Evolutionary conservation across 2,113 vertebrate genomes (phyloP).

Genomic region (Strigops habroptila): DNA sequence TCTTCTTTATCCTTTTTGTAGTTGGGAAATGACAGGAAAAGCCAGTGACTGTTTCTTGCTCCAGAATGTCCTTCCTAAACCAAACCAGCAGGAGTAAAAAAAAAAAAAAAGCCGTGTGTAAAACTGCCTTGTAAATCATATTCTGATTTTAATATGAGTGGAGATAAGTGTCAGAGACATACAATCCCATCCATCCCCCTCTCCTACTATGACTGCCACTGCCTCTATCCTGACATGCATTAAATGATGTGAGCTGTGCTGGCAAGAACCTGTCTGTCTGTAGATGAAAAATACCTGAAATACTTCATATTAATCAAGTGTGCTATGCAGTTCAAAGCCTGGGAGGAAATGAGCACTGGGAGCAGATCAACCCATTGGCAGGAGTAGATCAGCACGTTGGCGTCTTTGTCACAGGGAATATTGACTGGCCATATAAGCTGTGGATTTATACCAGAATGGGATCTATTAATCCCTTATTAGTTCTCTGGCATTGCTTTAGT

Average conservation of each 20-base stretch:
- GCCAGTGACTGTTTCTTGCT: background rate
- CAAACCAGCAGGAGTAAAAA: background rate
- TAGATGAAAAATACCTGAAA: slow-evolving; percentile 54
- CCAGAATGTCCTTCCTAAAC: slow-evolving; percentile 15
- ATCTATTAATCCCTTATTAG: slow-evolving; percentile 54
- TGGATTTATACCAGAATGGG: slow-evolving; percentile 34
- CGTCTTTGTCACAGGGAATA: slow-evolving; percentile 1
- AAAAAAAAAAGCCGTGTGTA: background rate
- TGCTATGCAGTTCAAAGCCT: background rate
- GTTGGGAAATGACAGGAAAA: background rate
- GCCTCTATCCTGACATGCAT: slow-evolving; percentile 22
- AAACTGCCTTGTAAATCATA: slow-evolving; percentile 45
- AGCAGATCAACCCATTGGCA: slow-evolving; percentile 41
- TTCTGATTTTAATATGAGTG: slow-evolving; percentile 36
- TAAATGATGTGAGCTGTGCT: slow-evolving; percentile 51
- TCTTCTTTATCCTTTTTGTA: background rate
- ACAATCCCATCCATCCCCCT: slow-evolving; percentile 25
- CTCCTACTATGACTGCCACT: background rate
- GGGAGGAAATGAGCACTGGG: slow-evolving; percentile 24
- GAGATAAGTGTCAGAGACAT: slow-evolving; percentile 45
- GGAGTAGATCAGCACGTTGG: slow-evolving; percentile 33
- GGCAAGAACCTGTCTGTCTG: slow-evolving; percentile 63
- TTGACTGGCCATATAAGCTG: slow-evolving; percentile 13
- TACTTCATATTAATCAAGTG: slow-evolving; percentile 23
- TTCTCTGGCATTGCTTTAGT: background rate